Evolutionary conservation across 2,113 vertebrate species (phyloP), one percentile per base, ranked within the genome.

Genomic region (Megaceryle torquata): DNA sequence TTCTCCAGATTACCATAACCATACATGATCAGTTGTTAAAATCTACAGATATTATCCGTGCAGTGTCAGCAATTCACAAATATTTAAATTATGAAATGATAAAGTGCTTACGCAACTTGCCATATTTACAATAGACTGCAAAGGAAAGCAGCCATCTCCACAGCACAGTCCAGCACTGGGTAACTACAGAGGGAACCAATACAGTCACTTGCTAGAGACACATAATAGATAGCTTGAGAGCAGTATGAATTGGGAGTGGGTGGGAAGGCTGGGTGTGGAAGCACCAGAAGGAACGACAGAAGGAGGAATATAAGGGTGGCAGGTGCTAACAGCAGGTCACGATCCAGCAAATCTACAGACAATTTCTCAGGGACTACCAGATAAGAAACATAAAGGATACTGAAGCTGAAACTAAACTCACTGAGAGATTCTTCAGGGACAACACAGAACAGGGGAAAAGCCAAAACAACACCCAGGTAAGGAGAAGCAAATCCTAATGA

Each of bases 1-100:
- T 94, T 89, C 72, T 94, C 87, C 76, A 94, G 80, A 95, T 96
- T 97, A 88, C 88, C 90, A 94, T 95, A 97, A 95, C 94, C 79
- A 90, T 88, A 95, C 76, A 89, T 46, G 91, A 96, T 96, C 93
- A 84, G 71, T 79, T 83, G 78, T 87, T 96, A 91, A 91, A 91
- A 93, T 91, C 94, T 84, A 90, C 65, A 93, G 95, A 96, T 96
- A 95, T n/a, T 93, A 96, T 97, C 90, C 77, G 31, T 83, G 69
- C 78, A 86, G 74, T n/a, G 59, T 41, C 65, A 96, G 86, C 57
- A 81, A 89, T 75, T 81, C 68, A 86, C 64, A 76, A 94, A 95
- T 82, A 79, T 94, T 81, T 85, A 60, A 95, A 89, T 89, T 80
- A 86, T 15, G 46, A 89, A 95, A 69, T 69, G 67, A 84, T 95